phyloP scores from a whole-genome alignment of 2,797 vertebrate species.

The Hafferia zeledoni region DNA sequence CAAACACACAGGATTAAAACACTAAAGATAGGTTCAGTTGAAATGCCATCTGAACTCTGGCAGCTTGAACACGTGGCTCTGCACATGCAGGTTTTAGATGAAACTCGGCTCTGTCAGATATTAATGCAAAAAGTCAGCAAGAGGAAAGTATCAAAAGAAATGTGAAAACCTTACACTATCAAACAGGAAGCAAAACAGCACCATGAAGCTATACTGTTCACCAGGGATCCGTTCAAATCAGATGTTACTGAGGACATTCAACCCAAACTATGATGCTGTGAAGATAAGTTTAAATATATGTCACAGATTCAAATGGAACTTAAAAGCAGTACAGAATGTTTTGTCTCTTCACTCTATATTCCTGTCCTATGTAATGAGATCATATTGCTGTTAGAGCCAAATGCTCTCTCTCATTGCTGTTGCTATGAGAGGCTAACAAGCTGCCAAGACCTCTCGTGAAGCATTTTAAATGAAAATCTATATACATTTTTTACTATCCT shows the following conservation, averaged over 20 bases:
- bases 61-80: neutral
- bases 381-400: constrained; percentile 19
- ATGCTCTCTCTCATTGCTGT: neutral
- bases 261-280: neutral
- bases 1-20: neutral
- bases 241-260: neutral
- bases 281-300: constrained; percentile 3
- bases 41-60: neutral
- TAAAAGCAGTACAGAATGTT: constrained; percentile 37
- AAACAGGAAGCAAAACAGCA: constrained; percentile 11
- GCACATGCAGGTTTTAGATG: neutral
- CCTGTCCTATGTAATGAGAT: constrained; percentile 38
- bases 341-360: constrained; percentile 7
- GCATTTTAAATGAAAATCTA: neutral
- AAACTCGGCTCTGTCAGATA: neutral
- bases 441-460: constrained; percentile 7
- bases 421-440: neutral
- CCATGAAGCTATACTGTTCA: neutral
- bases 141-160: neutral
- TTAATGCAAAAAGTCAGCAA: neutral
- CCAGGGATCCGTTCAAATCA: neutral
- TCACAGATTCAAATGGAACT: neutral
- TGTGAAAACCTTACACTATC: neutral
- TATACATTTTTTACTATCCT: neutral
- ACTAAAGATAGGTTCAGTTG: neutral